Conservation (phyloP, 1,140 invertebrate species). For the Aphidius gifuensis region DNA sequence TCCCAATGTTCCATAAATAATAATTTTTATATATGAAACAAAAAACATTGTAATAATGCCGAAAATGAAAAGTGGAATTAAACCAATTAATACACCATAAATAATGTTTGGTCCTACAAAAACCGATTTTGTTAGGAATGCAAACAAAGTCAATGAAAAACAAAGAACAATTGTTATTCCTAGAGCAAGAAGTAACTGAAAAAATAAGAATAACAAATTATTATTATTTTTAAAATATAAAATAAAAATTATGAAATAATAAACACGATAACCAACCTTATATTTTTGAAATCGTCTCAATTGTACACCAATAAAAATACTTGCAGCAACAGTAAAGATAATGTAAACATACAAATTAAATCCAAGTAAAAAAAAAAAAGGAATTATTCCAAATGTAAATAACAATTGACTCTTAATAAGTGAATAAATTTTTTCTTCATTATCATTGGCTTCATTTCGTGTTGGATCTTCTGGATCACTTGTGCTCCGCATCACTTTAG, state of each 20-base stretch:
- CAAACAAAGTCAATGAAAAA: too few species aligned
- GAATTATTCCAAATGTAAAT: conserved; percentile 65
- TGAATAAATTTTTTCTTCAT: conserved; percentile 82
- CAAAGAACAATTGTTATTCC: too few species aligned
- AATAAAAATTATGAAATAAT: too few species aligned
- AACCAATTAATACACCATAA: conserved; percentile 76
- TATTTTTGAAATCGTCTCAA: too few species aligned
- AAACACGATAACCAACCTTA: conserved; percentile 41
- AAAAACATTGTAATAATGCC: conserved; percentile 75
- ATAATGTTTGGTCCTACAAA: conserved; percentile 82
- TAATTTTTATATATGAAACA: conserved; percentile 57
- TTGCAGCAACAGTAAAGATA: conserved; percentile 4
- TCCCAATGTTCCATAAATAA: conserved; percentile 79
- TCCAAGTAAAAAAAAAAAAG: conserved; percentile 47
- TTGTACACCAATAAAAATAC: too few species aligned
- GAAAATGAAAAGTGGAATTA: conserved; percentile 79
- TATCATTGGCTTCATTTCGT: conserved; percentile 65
- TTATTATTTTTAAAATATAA: too few species aligned
- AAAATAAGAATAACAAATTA: too few species aligned
- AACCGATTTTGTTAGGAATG: conserved; percentile 78
- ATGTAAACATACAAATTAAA: background rate
- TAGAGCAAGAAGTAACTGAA: too few species aligned
- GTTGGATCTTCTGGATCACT: conserved; percentile 53
- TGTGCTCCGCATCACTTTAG: conserved; percentile 29
- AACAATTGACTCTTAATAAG: conserved; percentile 79